A percentile compares a stretch with the other conserved stretches of the same genome.
Conservation (phyloP, 2,113 vertebrate species). For the Oryzias woworae region DNA sequence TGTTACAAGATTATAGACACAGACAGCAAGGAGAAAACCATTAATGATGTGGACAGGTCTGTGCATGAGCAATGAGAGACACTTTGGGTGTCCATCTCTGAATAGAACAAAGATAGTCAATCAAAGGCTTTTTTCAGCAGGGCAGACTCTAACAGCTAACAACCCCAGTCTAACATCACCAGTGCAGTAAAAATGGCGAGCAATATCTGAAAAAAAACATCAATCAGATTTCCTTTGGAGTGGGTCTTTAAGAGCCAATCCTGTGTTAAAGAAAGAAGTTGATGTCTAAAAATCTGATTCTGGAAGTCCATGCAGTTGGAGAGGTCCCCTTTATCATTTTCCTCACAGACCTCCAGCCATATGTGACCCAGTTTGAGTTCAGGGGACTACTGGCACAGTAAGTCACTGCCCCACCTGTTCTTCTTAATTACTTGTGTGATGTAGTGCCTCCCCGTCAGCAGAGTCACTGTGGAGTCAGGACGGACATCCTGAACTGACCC, state of each 20-base stretch:
- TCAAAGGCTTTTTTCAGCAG: conserved; percentile 1
- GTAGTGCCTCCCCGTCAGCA: conserved; percentile 23
- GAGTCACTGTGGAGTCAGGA: conserved; percentile 35
- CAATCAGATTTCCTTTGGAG: too few species aligned
- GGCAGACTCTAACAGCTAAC: background rate
- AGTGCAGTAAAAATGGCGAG: too few species aligned
- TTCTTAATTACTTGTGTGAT: conserved; percentile 59
- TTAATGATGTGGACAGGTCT: conserved; percentile 31
- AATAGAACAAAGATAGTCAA: background rate
- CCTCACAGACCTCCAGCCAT: conserved; percentile 48
- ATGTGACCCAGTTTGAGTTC: conserved; percentile 44
- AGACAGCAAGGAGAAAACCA: conserved; percentile 4
- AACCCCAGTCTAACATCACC: too few species aligned
- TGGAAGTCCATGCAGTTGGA: conserved; percentile 10
- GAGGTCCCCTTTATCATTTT: conserved; percentile 51
- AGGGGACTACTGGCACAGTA: conserved; percentile 31
- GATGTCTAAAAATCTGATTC: conserved; percentile 6
- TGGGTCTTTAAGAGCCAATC: too few species aligned
- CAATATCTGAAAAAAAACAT: too few species aligned
- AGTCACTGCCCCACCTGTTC: conserved; percentile 40
- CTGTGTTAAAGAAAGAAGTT: background rate
- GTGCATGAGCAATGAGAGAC: background rate
- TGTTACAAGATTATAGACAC: conserved; percentile 36
- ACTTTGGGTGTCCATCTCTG: conserved; percentile 1
- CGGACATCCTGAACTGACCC: conserved; percentile 21